A percentile compares a stretch with the other conserved stretches of the same genome.
Evolutionary conservation across 2,113 vertebrate genomes (phyloP).

Genomic region (Thinocorus orbignyianus): DNA sequence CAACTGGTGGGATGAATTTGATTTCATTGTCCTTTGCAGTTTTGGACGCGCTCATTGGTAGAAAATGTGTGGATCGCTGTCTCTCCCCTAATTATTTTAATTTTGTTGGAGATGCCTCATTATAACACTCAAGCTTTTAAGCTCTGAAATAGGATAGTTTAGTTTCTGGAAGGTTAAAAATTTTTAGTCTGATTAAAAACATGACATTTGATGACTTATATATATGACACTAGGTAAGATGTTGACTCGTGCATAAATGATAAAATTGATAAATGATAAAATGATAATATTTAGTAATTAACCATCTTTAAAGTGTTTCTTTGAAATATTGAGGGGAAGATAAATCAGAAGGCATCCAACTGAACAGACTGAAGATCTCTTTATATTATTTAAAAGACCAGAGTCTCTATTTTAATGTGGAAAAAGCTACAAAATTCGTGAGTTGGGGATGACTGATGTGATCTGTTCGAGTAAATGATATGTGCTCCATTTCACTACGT

Average conservation of each 20-base stretch:
- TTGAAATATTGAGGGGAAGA: not conserved
- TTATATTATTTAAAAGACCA: not conserved
- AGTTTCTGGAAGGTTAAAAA: not conserved
- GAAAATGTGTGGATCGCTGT: not conserved
- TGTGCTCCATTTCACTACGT: not conserved
- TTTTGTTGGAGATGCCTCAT: not conserved
- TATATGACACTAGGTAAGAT: not conserved
- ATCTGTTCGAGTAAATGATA: not conserved
- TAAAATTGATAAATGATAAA: not conserved
- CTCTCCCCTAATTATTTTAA: not conserved
- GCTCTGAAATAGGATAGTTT: not conserved
- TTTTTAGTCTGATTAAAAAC: not conserved
- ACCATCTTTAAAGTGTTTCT: not conserved
- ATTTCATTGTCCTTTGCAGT: not conserved
- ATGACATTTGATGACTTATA: not conserved
- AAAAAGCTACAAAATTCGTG: not conserved
- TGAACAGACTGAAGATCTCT: not conserved
- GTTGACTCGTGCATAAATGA: not conserved
- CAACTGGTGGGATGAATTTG: not conserved
- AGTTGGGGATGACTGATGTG: not conserved
- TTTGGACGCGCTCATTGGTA: not conserved
- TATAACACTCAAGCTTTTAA: not conserved
- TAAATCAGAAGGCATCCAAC: not conserved
- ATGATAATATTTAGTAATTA: not conserved
- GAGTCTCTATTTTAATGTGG: not conserved